These are phyloP conservation scores for Myotis findleyi DNA, from an alignment of 2,797 vertebrate species.

Conservation along the genomic window DNA sequence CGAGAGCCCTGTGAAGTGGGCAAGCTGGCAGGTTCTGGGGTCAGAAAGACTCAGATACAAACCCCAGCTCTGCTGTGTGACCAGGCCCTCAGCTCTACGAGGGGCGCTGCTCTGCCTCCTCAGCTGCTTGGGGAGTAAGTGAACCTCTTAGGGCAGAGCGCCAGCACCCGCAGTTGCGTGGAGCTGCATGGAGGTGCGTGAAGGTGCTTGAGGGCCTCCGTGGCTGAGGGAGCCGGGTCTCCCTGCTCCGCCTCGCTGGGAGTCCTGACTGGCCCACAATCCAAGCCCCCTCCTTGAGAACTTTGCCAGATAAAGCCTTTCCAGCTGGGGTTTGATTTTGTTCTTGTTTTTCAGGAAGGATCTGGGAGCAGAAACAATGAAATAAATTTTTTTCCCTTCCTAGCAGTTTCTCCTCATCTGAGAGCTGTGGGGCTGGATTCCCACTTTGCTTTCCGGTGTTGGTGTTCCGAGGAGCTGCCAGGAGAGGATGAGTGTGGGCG, in stretches of 20 bases:
- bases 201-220: too few species aligned
- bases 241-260: background rate
- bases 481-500: background rate
- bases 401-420: slow-evolving; percentile 65
- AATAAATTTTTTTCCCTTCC: slow-evolving; percentile 25
- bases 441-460: slow-evolving; percentile 51
- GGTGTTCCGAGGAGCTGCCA: background rate
- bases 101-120: background rate
- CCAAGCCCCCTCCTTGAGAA: background rate
- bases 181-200: background rate
- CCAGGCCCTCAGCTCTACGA: background rate
- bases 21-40: background rate
- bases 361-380: slow-evolving; percentile 68
- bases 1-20: background rate
- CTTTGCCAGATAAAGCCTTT: background rate
- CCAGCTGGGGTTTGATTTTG: slow-evolving; percentile 57
- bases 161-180: rapidly evolving
- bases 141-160: too few species aligned
- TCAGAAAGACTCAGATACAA: background rate
- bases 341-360: slow-evolving; percentile 70
- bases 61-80: background rate
- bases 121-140: background rate
- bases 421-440: slow-evolving; percentile 11
- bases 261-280: background rate
- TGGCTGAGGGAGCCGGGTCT: background rate